Evolutionary conservation across 2,797 vertebrate genomes (phyloP), one percentile per base, ranked within the genome.

Genomic region (Botia kubotai): DNA sequence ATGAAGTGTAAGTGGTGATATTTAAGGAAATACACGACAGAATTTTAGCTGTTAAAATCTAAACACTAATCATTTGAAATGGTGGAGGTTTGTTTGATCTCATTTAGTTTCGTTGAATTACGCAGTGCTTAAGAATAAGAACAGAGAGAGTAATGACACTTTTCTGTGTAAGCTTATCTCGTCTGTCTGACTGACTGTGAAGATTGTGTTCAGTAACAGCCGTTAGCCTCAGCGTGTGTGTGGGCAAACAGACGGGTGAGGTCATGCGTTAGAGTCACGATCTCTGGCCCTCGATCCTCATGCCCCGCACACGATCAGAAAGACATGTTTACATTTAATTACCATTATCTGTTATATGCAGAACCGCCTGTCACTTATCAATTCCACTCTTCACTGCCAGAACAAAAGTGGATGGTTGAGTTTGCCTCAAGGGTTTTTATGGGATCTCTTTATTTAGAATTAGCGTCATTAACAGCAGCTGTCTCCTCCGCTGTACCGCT

Each of bases 321-420:
- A 84, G 62, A 68, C 80, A 75, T 86, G 84, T 87, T 87, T 86
- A 81, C 80, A 76, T 82, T 86, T 86, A 85, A 86, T 88, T 84
- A 75, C 83, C 48, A 65, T 75, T 82, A 81, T 85, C 79, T 36
- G 77, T 62, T 55, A 81, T 82, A 82, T 85, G 81, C 77, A 75
- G 52, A 76, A 53, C 77, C 39, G 72, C 60, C 72, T 43, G 78
- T 46, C 68, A 79, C 75, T 81, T 76, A 86, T 86, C 75, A 72
- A 77, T 81, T 82, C 75, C 26, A 33, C 75, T 79, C 68, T 76
- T 79, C 77, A 68, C 66, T 69, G 33, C 11, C 81, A 67, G 80
- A 78, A 80, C 70, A 73, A 72, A 82, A 82, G 48, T 69, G 26
- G 70, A 67, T 76, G 79, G 68, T 77, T 63, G 33, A 78, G 79